Evolutionary conservation across 2,797 vertebrate genomes (phyloP).

Genomic region (Sphenodon punctatus): DNA sequence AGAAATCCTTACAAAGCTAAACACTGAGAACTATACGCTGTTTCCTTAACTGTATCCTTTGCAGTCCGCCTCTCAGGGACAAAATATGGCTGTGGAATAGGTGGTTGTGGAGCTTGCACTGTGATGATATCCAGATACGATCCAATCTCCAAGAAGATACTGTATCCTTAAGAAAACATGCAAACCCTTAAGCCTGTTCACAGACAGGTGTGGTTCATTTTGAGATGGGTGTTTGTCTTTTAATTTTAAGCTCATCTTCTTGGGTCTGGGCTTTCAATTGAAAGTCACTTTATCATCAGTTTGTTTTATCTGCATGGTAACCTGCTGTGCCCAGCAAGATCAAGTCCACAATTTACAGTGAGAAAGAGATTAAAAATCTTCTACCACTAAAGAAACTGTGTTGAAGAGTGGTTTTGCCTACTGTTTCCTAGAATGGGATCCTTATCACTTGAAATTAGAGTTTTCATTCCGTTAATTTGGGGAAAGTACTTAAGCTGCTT

Average conservation of each 20-base stretch:
- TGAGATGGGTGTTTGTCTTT: not conserved
- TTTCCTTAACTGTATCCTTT: slow-evolving; percentile 51
- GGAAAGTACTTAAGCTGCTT: not conserved
- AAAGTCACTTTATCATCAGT: not conserved
- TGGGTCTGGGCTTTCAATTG: not conserved
- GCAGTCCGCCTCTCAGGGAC: slow-evolving; percentile 71
- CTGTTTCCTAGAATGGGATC: not conserved
- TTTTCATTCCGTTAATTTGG: not conserved
- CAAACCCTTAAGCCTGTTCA: too few species aligned
- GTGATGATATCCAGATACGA: slow-evolving; percentile 82
- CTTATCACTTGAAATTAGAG: not conserved
- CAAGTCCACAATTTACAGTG: not conserved
- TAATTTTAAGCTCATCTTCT: not conserved
- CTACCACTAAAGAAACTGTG: not conserved
- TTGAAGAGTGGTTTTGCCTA: not conserved
- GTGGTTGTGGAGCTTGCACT: slow-evolving; percentile 84
- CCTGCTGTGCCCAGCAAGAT: not conserved
- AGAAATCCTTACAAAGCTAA: not conserved
- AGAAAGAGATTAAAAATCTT: not conserved
- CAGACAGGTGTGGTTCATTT: not conserved
- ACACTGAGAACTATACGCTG: not conserved
- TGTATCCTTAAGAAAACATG: slow-evolving; percentile 73
- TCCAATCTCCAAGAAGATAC: slow-evolving; percentile 70
- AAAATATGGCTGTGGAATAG: slow-evolving; percentile 83
- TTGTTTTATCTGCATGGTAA: not conserved